phyloP scores from a whole-genome alignment of 2,888 invertebrate genomes.

The Eupelmus urozonus region DNA sequence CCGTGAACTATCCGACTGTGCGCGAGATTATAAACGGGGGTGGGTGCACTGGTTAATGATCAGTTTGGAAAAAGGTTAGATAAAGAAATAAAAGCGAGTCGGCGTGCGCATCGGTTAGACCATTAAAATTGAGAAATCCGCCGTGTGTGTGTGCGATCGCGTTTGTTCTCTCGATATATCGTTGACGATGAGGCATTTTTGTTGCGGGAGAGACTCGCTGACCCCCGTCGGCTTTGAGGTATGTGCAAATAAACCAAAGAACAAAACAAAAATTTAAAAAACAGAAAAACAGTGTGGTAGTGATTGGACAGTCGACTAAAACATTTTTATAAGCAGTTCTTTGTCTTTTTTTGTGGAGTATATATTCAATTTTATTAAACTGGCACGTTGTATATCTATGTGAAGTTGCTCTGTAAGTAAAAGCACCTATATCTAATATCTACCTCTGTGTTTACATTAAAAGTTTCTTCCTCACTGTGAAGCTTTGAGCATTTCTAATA shows the following conservation, averaged over 20 bases:
- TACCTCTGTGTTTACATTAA: constrained; percentile 18
- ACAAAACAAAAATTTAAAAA: neutral
- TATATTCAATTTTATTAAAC: constrained; percentile 15
- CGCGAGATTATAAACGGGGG: constrained; percentile 45
- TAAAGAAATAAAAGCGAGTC: neutral
- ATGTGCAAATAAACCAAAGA: constrained; percentile 9
- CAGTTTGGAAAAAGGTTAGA: constrained; percentile 37
- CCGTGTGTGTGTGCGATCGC: no score
- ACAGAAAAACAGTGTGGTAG: constrained; percentile 9
- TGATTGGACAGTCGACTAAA: constrained; percentile 11
- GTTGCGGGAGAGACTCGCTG: constrained; percentile 2
- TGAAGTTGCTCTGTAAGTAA: constrained; percentile 41
- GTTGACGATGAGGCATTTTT: neutral
- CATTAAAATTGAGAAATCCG: neutral
- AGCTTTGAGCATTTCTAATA: constrained; percentile 40
- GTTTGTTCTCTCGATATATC: constrained; percentile 34
- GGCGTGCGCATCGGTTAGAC: neutral
- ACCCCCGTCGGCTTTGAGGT: constrained; percentile 22
- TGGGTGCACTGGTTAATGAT: constrained; percentile 59
- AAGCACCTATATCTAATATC: constrained; percentile 32
- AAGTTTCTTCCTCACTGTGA: constrained; percentile 18
- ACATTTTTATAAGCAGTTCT: neutral
- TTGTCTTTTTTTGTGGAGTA: constrained; percentile 33
- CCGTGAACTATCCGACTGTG: neutral
- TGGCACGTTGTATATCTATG: constrained; percentile 52